A percentile compares a stretch with the other conserved stretches of the same genome.
Conservation (phyloP, 2,797 vertebrate genomes). For the Notolepis coatsorum region DNA sequence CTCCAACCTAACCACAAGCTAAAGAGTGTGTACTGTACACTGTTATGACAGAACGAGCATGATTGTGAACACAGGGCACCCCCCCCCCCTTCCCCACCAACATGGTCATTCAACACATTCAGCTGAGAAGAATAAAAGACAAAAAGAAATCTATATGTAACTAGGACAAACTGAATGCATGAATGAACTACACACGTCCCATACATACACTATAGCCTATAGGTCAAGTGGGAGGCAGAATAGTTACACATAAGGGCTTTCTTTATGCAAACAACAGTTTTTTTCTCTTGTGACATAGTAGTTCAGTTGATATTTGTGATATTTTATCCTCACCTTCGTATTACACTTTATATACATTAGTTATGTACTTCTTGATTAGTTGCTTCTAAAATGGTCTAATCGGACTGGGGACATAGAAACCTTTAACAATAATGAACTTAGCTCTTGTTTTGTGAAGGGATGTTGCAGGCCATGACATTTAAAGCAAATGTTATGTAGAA, state of each 20-base stretch:
- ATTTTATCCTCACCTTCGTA: background rate
- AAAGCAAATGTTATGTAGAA: too few relatives aligned
- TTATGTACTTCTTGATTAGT: background rate
- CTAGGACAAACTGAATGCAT: conserved; percentile 33
- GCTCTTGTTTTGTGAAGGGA: too few relatives aligned
- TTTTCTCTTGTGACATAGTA: background rate
- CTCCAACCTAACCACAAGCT: conserved; percentile 54
- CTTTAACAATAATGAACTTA: too few relatives aligned
- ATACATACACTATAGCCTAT: conserved; percentile 4
- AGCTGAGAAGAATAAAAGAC: conserved; percentile 20
- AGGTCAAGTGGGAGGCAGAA: conserved; percentile 14
- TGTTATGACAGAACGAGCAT: conserved; percentile 46
- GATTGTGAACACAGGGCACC: conserved; percentile 30
- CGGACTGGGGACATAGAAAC: too few relatives aligned
- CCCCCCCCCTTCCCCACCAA: too few relatives aligned
- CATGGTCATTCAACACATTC: conserved; percentile 46
- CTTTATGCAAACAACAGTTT: too few relatives aligned
- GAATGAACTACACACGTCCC: conserved; percentile 25
- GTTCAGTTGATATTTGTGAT: too few relatives aligned
- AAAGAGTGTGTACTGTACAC: conserved; percentile 16
- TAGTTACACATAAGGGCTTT: too few relatives aligned
- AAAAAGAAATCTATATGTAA: conserved; percentile 38
- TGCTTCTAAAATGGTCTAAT: background rate
- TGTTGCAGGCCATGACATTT: too few relatives aligned
- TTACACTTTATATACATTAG: conserved; percentile 2